These are phyloP conservation scores for Gouania willdenowi DNA, from an alignment of 2,797 vertebrate genomes.

Conservation along the genomic window DNA sequence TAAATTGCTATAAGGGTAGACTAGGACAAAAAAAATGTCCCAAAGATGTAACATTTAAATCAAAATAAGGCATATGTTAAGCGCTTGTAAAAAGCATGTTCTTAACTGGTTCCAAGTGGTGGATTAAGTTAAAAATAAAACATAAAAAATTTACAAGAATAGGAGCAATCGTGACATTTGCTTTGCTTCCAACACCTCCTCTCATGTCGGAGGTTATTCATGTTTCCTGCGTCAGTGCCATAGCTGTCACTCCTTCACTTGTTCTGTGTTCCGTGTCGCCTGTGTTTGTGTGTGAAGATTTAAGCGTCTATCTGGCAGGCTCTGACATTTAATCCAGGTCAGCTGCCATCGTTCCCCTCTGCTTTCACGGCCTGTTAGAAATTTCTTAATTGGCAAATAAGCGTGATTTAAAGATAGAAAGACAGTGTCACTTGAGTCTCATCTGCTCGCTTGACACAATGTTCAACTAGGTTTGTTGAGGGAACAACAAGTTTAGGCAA, in stretches of 20 bases:
- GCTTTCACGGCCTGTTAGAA: slow-evolving; percentile 35
- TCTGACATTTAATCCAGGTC: slow-evolving; percentile 56
- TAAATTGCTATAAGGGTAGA: no score
- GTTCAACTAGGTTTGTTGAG: slow-evolving; percentile 19
- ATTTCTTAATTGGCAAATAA: slow-evolving; percentile 47
- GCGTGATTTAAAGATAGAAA: slow-evolving; percentile 29
- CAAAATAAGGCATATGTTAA: neutral
- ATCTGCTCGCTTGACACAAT: slow-evolving; percentile 55
- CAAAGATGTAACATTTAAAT: neutral
- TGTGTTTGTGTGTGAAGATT: slow-evolving; percentile 24
- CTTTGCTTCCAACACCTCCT: slow-evolving; percentile 25
- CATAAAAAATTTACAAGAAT: slow-evolving; percentile 5
- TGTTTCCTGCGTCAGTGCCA: slow-evolving; percentile 30
- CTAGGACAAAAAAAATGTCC: no score
- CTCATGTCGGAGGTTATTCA: slow-evolving; percentile 44
- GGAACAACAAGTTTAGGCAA: slow-evolving; percentile 31
- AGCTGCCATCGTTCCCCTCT: slow-evolving; percentile 43
- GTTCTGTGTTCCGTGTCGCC: slow-evolving; percentile 35
- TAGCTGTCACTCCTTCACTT: slow-evolving; percentile 24
- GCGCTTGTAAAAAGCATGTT: neutral
- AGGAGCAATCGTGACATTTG: slow-evolving; percentile 22
- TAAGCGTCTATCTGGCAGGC: slow-evolving; percentile 39
- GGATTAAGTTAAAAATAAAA: slow-evolving; percentile 13
- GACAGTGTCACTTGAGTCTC: slow-evolving; percentile 27
- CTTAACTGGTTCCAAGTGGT: neutral